Conservation (phyloP, 2,888 invertebrate genomes). For the Emmelina monodactyla region DNA sequence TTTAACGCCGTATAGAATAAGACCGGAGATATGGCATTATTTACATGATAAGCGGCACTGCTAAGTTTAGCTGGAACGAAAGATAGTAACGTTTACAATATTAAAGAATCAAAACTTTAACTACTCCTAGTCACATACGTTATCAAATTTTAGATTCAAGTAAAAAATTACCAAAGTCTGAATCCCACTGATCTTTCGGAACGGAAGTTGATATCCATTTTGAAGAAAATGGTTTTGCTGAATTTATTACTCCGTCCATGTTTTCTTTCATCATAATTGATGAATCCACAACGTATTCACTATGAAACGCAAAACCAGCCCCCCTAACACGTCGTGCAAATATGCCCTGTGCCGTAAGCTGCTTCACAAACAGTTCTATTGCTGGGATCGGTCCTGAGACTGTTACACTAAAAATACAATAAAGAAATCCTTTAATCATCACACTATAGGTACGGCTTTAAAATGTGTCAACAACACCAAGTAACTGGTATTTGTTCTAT, state of each 20-base stretch:
- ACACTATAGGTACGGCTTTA: no score
- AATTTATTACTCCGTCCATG: slow-evolving; percentile 82
- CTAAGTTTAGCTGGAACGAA: slow-evolving; percentile 82
- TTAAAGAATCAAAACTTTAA: no score
- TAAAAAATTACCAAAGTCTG: slow-evolving; percentile 44
- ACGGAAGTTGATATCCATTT: slow-evolving; percentile 96
- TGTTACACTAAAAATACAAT: slow-evolving; percentile 93
- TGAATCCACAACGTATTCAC: slow-evolving; percentile 86
- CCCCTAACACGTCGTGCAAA: slow-evolving; percentile 89
- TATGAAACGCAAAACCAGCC: slow-evolving; percentile 93
- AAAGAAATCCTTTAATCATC: no score
- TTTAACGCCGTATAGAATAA: slow-evolving; percentile 88
- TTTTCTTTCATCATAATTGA: slow-evolving; percentile 81
- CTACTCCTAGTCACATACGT: no score
- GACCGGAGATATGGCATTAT: slow-evolving; percentile 93
- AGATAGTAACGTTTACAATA: no score
- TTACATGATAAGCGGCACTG: slow-evolving; percentile 94
- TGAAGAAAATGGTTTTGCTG: slow-evolving; percentile 77
- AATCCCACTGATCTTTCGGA: slow-evolving; percentile 82
- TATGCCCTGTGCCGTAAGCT: slow-evolving; percentile 75
- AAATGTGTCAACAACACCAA: no score
- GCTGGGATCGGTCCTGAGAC: slow-evolving; percentile 85
- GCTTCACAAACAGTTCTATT: slow-evolving; percentile 73
- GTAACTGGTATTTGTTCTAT: background rate
- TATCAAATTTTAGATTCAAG: no score